Conservation (phyloP, 2,113 vertebrate species). For the Camelus bactrianus region DNA sequence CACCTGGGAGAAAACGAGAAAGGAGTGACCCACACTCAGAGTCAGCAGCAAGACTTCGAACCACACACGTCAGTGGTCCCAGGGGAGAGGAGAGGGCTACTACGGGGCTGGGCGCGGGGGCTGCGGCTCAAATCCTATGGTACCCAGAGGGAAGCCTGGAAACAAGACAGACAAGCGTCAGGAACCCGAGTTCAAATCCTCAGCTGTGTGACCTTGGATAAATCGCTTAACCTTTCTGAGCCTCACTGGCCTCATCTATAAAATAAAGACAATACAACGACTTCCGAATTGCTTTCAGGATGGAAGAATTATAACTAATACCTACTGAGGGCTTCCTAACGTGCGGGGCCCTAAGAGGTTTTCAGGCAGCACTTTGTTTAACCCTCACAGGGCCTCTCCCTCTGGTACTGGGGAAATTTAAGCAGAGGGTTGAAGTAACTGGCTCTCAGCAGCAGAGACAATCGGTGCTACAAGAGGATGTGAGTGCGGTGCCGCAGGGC, state of each 20-base stretch:
- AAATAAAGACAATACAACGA: background rate
- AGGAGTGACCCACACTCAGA: background rate
- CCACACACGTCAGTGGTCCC: background rate
- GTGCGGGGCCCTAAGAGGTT: background rate
- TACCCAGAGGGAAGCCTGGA: rapidly evolving
- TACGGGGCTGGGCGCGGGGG: background rate
- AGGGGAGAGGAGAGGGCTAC: rapidly evolving
- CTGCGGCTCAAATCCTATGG: too few relatives aligned
- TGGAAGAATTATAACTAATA: too few relatives aligned
- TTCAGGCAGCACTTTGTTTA: rapidly evolving
- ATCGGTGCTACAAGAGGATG: background rate
- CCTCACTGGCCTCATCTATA: background rate
- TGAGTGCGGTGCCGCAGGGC: rapidly evolving
- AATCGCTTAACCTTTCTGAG: background rate
- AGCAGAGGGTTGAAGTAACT: background rate
- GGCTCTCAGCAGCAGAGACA: too few relatives aligned
- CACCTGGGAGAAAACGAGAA: background rate
- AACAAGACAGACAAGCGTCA: rapidly evolving
- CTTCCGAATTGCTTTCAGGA: background rate
- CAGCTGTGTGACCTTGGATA: background rate
- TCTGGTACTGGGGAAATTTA: too few relatives aligned
- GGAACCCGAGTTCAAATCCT: background rate
- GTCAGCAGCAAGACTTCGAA: background rate
- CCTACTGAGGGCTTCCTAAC: too few relatives aligned
- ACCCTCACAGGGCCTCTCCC: background rate